phyloP scores from a whole-genome alignment of 2,888 invertebrate species.

The Apodemia mormo region DNA sequence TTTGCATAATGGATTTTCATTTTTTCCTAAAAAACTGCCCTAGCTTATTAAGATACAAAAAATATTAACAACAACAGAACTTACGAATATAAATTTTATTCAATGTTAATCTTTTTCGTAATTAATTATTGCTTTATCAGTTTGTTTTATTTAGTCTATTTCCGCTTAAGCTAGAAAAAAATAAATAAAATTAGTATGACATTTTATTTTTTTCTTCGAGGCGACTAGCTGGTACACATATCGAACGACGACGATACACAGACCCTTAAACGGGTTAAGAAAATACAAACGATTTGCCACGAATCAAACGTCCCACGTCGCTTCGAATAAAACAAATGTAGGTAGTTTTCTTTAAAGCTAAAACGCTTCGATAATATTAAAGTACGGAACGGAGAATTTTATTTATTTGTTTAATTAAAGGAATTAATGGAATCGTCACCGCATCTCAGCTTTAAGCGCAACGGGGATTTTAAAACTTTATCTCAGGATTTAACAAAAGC shows the following conservation, averaged over 20 bases:
- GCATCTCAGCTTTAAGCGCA: constrained; percentile 18
- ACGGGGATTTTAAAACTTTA: constrained; percentile 22
- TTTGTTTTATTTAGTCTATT: too few relatives aligned
- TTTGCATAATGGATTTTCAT: too few relatives aligned
- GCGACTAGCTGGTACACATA: constrained; percentile 6
- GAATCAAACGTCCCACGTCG: constrained; percentile 5
- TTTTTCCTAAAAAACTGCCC: too few relatives aligned
- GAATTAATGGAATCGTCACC: constrained; percentile 17
- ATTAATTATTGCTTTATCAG: too few relatives aligned
- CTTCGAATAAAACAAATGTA: constrained; percentile 10
- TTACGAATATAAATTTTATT: too few relatives aligned
- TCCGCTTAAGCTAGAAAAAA: neutral
- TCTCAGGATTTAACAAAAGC: constrained; percentile 23
- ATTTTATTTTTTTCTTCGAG: constrained; percentile 3
- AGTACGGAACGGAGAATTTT: neutral
- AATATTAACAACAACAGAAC: too few relatives aligned
- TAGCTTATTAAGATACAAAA: too few relatives aligned
- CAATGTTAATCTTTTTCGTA: too few relatives aligned
- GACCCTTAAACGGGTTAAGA: neutral
- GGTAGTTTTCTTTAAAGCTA: neutral
- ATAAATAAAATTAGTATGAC: constrained; percentile 7
- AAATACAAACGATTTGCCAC: constrained; percentile 10
- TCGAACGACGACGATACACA: neutral
- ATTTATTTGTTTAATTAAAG: constrained; percentile 8
- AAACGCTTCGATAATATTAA: neutral